Conservation (phyloP, 1,140 invertebrate species). For the Drosophila neocordata region DNA sequence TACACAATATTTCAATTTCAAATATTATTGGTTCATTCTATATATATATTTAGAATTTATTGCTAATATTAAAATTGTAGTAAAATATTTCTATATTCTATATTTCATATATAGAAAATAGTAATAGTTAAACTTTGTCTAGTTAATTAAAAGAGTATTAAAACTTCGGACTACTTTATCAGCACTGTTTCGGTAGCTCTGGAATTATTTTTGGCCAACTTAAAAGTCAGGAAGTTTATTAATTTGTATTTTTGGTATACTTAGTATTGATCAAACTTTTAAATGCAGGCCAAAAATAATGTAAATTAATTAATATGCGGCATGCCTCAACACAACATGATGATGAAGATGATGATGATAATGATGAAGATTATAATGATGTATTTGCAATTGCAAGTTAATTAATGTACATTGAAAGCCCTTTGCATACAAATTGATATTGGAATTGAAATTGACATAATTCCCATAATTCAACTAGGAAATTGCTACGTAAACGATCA, state of each 20-base stretch:
- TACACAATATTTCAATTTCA: too few relatives aligned
- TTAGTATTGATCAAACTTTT: conserved; percentile 78
- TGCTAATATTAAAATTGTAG: too few relatives aligned
- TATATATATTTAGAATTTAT: too few relatives aligned
- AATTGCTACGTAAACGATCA: background rate
- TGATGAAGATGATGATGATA: background rate
- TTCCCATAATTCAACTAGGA: background rate
- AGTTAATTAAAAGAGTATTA: background rate
- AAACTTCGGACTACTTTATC: background rate
- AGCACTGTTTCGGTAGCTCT: background rate
- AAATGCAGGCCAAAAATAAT: conserved; percentile 40
- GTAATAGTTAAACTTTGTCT: too few relatives aligned
- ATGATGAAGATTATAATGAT: conserved; percentile 3
- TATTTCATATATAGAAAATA: too few relatives aligned
- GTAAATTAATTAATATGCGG: conserved; percentile 69
- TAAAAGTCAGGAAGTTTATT: conserved; percentile 48
- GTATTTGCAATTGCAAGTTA: conserved; percentile 38
- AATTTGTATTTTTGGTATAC: conserved; percentile 55
- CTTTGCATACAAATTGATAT: conserved; percentile 51
- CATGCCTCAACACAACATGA: conserved; percentile 33
- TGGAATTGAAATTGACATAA: conserved; percentile 26
- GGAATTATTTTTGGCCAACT: conserved; percentile 9
- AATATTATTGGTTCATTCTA: too few relatives aligned
- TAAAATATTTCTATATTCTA: too few relatives aligned
- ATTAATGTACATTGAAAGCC: conserved; percentile 33